Base-by-base conservation (phyloP, 2,113 vertebrate species). In the Rhinichthys klamathensis region DNA sequence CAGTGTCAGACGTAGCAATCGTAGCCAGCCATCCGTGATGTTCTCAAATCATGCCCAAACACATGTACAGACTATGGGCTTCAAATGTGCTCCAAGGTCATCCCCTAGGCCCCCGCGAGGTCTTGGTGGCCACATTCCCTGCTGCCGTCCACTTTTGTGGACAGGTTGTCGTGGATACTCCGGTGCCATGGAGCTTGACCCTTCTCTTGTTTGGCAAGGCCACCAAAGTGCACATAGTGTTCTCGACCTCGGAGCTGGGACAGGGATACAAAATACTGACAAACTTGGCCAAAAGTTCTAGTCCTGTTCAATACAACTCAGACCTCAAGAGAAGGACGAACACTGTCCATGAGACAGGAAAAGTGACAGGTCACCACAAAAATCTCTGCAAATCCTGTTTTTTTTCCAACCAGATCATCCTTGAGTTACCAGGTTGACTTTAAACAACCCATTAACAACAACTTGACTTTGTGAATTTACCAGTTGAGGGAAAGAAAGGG, bases 91-190 rank as follows among this genome's bases (percentile, higher is more conserved):
- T 83, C 74, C 76, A 91, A 86, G 85, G 87, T 89, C 89, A 75
- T 56, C 79, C 63, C 70, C 73, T 58, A 63, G 18, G 69, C 70
- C 85, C 81, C 83, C 44, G 72, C 6, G 38, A 86, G 58, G 72
- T 82, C 58, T 76, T n/a, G 35, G 15, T 75, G 80, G 56, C 86
- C 82, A 83, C 90, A 91, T 91, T 90, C 90, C 82, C 89, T 54
- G 81, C 54, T 58, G 61, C 60, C 35, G 85, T 88, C 84, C 90
- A 87, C 89, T 88, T 90, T 91, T 91, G 90, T 91, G 82, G 41
- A 12, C 49, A 38, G 83, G 90, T 91, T 90, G 90, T 88, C 87
- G 84, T 89, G 86, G 90, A 84, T 78, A 91, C 89, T 58, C 35
- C 65, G 63, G 72, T 27, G 65, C 83, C 84, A 74, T 60, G 32